A percentile compares a stretch with the other conserved stretches of the same genome.
Conservation (phyloP, 35 echinoderm and acorn worm species). For the Chiridota heheva region DNA sequence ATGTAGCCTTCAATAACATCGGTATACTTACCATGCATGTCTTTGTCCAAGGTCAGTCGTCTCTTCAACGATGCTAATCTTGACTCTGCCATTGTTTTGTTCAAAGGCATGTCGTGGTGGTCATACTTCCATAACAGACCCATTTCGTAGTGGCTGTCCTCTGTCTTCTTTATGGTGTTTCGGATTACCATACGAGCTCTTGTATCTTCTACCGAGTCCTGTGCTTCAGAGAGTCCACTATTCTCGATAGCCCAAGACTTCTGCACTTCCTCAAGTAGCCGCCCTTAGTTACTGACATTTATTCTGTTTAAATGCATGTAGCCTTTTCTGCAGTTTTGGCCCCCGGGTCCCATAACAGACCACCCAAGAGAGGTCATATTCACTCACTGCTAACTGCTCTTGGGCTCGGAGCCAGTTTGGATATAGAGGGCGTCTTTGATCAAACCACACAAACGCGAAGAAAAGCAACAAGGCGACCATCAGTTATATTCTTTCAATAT, state of each 20-base stretch:
- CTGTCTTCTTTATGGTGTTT: slow-evolving; percentile 3
- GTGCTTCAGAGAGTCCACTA: slow-evolving; percentile 24
- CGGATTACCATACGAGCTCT: slow-evolving; percentile 48
- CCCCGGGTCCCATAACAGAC: slow-evolving; percentile 45
- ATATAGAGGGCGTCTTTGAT: no score
- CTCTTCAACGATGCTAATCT: slow-evolving; percentile 10
- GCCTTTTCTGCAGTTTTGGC: background rate
- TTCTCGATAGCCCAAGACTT: slow-evolving; percentile 50
- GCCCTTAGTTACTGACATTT: slow-evolving; percentile 26
- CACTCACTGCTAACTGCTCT: no score
- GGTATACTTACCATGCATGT: slow-evolving; percentile 32
- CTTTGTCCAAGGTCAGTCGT: background rate
- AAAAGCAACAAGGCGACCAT: no score
- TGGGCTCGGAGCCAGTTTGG: no score
- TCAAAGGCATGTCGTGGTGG: slow-evolving; percentile 10
- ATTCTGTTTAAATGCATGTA: background rate
- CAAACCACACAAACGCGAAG: no score
- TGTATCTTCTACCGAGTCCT: slow-evolving; percentile 38
- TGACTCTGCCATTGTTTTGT: slow-evolving; percentile 48
- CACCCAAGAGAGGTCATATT: slow-evolving; percentile 43
- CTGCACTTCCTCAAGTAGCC: slow-evolving; percentile 31
- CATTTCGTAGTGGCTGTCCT: slow-evolving; percentile 47
- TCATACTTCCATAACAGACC: slow-evolving; percentile 45
- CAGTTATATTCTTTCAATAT: no score
- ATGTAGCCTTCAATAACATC: slow-evolving; percentile 47